Percentiles rank a stretch among this genome's conserved stretches.
These are phyloP conservation scores for Polietes domitor DNA, from an alignment of 2,888 invertebrate genomes.

Conservation along the genomic window DNA sequence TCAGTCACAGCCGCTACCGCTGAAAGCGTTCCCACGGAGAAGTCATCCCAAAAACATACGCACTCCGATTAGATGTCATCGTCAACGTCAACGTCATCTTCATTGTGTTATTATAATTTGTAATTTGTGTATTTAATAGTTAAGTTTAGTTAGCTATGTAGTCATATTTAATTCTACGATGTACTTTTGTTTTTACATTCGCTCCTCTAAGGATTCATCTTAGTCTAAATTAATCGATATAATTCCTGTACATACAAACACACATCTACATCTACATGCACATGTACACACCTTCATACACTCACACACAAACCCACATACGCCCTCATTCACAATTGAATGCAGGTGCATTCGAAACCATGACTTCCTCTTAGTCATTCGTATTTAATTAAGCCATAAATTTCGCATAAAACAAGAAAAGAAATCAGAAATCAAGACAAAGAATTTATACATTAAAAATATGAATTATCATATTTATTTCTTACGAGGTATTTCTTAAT, in stretches of 20 bases:
- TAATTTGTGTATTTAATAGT: conserved; percentile 23
- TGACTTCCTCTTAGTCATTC: conserved; percentile 13
- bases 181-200: neutral
- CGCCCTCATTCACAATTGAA: neutral
- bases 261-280: neutral
- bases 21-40: neutral
- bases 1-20: conserved; percentile 13
- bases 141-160: conserved; percentile 6
- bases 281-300: neutral
- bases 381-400: conserved; percentile 25
- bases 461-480: too few relatives aligned
- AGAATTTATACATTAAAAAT: conserved; percentile 9
- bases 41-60: conserved; percentile 66
- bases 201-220: conserved; percentile 4
- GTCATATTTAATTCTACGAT: conserved; percentile 19
- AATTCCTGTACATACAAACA: conserved; percentile 22
- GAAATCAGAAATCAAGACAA: neutral
- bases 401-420: neutral
- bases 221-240: conserved; percentile 20
- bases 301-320: neutral
- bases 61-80: conserved; percentile 72
- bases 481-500: too few relatives aligned
- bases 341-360: too few relatives aligned
- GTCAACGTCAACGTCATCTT: too few relatives aligned
- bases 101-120: neutral